phyloP scores from a whole-genome alignment of 2,113 vertebrate genomes.

The Ammodytes dubius region DNA sequence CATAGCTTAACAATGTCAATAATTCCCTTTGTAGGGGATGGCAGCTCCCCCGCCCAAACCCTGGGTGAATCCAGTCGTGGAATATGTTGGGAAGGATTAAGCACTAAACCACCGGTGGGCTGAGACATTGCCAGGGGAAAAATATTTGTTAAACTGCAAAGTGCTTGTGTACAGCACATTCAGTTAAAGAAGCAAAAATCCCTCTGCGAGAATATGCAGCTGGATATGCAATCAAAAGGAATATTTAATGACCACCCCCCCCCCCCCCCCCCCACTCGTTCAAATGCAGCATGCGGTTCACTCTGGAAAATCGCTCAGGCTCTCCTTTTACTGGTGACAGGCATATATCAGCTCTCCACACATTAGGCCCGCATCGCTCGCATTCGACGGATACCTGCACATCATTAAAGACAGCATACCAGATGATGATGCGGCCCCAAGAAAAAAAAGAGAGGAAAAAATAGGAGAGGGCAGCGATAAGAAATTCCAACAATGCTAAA shows the following conservation, averaged over 20 bases:
- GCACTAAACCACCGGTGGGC: conserved; percentile 77
- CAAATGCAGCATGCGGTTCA: conserved; percentile 73
- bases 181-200: conserved; percentile 78
- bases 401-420: conserved; percentile 33
- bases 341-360: conserved; percentile 63
- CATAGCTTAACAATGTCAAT: conserved; percentile 79
- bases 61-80: conserved; percentile 60
- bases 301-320: conserved; percentile 46
- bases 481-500: conserved; percentile 30
- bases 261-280: conserved; percentile 49
- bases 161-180: conserved; percentile 84
- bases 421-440: neutral
- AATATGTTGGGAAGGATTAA: conserved; percentile 79
- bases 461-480: neutral
- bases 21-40: conserved; percentile 79
- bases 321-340: conserved; percentile 66
- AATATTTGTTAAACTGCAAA: conserved; percentile 84
- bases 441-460: neutral
- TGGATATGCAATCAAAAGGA: conserved; percentile 83
- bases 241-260: conserved; percentile 80
- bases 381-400: conserved; percentile 27
- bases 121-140: conserved; percentile 80
- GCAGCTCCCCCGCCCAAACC: conserved; percentile 62
- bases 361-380: conserved; percentile 58
- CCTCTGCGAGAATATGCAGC: conserved; percentile 76